Conservation (phyloP, 2,888 invertebrate species). For the Gymnosoma rotundatum region DNA sequence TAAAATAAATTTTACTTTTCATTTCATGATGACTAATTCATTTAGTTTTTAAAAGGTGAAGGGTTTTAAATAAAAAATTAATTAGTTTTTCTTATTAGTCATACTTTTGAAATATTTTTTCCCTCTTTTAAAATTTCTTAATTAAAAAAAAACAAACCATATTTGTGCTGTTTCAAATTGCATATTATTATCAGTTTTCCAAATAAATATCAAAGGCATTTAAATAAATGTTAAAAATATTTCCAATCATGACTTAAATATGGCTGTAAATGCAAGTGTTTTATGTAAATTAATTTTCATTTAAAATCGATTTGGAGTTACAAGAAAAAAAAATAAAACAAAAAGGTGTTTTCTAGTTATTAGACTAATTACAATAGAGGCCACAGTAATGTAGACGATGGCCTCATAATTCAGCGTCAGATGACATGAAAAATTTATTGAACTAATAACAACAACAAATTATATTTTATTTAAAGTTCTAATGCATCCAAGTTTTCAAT, state of each 20-base stretch:
- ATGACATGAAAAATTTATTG: too few species aligned
- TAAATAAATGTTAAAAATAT: not conserved
- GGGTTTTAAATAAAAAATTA: not conserved
- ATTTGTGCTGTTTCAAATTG: not conserved
- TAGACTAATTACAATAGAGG: not conserved
- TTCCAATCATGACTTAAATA: not conserved
- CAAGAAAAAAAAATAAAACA: not conserved
- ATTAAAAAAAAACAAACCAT: conserved; percentile 43
- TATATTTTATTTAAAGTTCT: too few species aligned
- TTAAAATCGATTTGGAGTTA: not conserved
- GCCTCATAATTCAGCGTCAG: too few species aligned
- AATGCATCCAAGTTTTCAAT: too few species aligned
- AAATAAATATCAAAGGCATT: not conserved
- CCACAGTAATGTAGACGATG: not conserved
- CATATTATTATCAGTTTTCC: not conserved
- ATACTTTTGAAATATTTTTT: conserved; percentile 42
- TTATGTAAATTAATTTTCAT: not conserved
- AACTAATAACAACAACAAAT: too few species aligned
- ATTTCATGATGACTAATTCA: not conserved
- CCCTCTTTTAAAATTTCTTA: not conserved
- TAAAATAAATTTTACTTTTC: too few species aligned
- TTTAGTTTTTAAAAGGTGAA: too few species aligned
- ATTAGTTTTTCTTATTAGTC: not conserved
- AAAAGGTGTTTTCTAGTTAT: not conserved
- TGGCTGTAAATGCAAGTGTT: too few species aligned